A percentile compares a stretch with the other conserved stretches of the same genome.
Evolutionary conservation across 2,113 vertebrate species (phyloP).

Genomic region (Tor tambroides): DNA sequence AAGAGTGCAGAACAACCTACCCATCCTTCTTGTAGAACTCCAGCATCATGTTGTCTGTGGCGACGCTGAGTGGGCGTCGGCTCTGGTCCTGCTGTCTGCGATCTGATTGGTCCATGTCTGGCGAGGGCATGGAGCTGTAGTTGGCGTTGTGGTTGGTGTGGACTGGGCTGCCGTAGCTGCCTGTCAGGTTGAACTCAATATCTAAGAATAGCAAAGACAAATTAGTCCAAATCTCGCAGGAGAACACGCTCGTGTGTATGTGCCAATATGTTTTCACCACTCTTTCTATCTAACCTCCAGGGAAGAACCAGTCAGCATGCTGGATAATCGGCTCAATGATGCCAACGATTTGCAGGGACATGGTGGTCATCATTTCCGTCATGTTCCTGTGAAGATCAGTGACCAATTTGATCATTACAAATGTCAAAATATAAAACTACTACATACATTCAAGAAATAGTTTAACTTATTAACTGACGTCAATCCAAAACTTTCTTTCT

Average conservation of each 20-base stretch:
- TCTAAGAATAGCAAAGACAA: constrained; percentile 75
- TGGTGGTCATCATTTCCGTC: constrained; percentile 98
- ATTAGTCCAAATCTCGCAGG: constrained; percentile 42
- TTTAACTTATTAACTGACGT: no score
- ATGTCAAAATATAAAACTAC: constrained; percentile 5
- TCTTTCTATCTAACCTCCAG: constrained; percentile 82
- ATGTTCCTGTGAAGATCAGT: constrained; percentile 82
- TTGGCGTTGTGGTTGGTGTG: constrained; percentile 99
- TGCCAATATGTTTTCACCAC: constrained; percentile 20
- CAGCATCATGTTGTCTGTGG: constrained; percentile 99
- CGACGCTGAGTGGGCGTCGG: constrained; percentile 95
- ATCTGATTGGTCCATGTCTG: constrained; percentile 92
- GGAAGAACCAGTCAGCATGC: constrained; percentile 98
- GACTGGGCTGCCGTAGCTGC: constrained; percentile 93
- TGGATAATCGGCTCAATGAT: constrained; percentile 97
- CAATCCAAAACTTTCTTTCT: neutral
- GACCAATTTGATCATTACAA: constrained; percentile 12
- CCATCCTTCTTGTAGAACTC: constrained; percentile 99
- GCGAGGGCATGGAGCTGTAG: constrained; percentile 98
- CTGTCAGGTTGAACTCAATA: constrained; percentile 96
- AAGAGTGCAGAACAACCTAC: constrained; percentile 72
- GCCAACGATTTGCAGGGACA: constrained; percentile 95
- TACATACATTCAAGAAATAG: neutral
- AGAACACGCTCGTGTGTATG: neutral
- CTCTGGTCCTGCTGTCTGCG: constrained; percentile 92